These are phyloP conservation scores for Aphidius ervi DNA, from an alignment of 1,140 invertebrate species.

Conservation along the genomic window DNA sequence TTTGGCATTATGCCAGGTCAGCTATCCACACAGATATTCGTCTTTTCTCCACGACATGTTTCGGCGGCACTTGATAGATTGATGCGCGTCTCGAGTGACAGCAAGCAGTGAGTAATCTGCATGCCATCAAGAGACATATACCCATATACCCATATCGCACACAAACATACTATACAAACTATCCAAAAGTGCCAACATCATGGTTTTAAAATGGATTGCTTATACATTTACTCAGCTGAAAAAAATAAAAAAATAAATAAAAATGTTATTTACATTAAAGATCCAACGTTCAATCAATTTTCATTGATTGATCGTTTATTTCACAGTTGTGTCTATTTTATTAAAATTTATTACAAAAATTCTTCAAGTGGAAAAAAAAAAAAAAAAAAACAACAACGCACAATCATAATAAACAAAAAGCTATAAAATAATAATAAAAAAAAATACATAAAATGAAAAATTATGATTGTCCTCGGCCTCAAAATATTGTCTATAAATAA, in stretches of 20 bases:
- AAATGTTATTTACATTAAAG: slow-evolving; percentile 2
- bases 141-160: background rate
- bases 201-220: background rate
- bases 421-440: too few species aligned
- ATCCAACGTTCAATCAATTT: slow-evolving; percentile 3
- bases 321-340: background rate
- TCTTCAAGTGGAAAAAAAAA: too few species aligned
- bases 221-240: too few species aligned
- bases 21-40: slow-evolving; percentile 39
- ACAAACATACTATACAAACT: slow-evolving; percentile 1
- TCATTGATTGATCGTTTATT: slow-evolving; percentile 10
- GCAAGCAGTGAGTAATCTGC: slow-evolving; percentile 32
- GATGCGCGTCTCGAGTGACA: slow-evolving; percentile 39
- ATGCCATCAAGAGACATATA: slow-evolving; percentile 24
- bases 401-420: too few species aligned
- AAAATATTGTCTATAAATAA: too few species aligned
- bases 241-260: background rate
- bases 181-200: too few species aligned
- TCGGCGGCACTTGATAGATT: slow-evolving; percentile 35
- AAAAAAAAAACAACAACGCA: too few species aligned
- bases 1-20: slow-evolving; percentile 35
- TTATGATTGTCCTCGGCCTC: too few species aligned
- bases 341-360: background rate
- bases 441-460: too few species aligned
- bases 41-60: slow-evolving; percentile 42